These are phyloP conservation scores for Willowsia nigromaculata DNA, from an alignment of 2,888 invertebrate species.

Conservation along the genomic window DNA sequence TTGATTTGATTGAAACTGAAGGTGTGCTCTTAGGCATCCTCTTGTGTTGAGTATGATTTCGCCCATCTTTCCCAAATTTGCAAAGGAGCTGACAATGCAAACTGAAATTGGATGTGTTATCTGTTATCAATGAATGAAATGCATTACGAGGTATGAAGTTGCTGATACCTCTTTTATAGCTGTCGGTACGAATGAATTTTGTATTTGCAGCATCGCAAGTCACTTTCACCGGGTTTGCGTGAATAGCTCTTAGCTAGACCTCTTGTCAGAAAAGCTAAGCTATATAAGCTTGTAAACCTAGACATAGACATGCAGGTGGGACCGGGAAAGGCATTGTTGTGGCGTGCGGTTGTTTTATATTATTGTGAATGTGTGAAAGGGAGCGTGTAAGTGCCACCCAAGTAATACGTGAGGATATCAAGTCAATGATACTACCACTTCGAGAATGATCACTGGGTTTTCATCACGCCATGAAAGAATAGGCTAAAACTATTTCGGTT, in stretches of 20 bases:
- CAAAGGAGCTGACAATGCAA: conserved; percentile 22
- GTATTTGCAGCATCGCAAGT: no score
- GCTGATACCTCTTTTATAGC: no score
- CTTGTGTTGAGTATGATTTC: background rate
- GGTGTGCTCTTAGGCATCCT: background rate
- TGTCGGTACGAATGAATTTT: no score
- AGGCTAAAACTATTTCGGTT: background rate
- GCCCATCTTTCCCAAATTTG: background rate
- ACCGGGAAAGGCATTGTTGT: conserved; percentile 28
- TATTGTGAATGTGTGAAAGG: conserved; percentile 22
- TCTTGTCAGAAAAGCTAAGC: background rate
- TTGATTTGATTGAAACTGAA: conserved; percentile 51
- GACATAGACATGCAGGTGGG: background rate
- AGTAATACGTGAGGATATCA: background rate
- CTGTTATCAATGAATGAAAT: background rate
- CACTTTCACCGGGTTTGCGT: background rate
- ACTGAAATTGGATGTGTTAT: conserved; percentile 9
- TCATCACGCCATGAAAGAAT: background rate
- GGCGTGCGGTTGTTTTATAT: conserved; percentile 11
- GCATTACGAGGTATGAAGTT: no score
- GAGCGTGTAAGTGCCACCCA: background rate
- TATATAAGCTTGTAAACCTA: background rate
- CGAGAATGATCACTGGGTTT: background rate
- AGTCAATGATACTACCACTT: background rate
- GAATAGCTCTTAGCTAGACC: background rate